Evolutionary conservation across 2,797 vertebrate genomes (phyloP).

Genomic region (Ctenochaetus hawaiiensis): DNA sequence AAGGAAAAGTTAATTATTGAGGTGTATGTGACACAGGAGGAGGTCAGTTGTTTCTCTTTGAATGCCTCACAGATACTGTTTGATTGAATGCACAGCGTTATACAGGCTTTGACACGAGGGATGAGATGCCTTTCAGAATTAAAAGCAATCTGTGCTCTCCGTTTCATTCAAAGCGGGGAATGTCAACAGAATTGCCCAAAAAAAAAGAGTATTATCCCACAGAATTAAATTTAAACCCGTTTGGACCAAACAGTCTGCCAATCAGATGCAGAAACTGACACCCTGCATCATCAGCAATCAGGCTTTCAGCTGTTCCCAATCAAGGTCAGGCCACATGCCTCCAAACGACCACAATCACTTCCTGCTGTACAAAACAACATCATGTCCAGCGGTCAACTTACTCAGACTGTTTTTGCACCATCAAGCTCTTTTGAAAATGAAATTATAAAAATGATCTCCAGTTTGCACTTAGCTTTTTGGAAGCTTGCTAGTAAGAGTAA

Average conservation of each 20-base stretch:
- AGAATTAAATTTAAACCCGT: conserved; percentile 4
- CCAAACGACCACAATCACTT: conserved; percentile 20
- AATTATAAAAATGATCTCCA: conserved; percentile 71
- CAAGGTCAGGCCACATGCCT: conserved; percentile 54
- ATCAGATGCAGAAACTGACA: conserved; percentile 46
- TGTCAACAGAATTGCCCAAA: conserved; percentile 7
- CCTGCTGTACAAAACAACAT: conserved; percentile 31
- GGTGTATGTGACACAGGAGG: conserved; percentile 57
- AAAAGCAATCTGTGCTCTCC: conserved; percentile 14
- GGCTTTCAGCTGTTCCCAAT: conserved; percentile 78
- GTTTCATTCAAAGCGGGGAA: neutral
- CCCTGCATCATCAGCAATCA: conserved; percentile 63
- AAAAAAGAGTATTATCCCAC: neutral
- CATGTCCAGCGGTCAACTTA: conserved; percentile 27
- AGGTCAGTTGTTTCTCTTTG: conserved; percentile 59
- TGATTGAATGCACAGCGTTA: conserved; percentile 15
- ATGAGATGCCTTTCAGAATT: conserved; percentile 24
- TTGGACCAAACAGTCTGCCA: conserved; percentile 19
- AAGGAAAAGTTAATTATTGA: conserved; percentile 66
- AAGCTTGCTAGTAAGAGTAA: conserved; percentile 77
- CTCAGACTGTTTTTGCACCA: conserved; percentile 18
- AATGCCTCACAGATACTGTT: conserved; percentile 34
- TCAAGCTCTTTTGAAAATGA: conserved; percentile 58
- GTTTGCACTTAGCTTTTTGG: conserved; percentile 66
- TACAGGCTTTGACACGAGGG: conserved; percentile 12